These are phyloP conservation scores for Lepidocolaptes lacrymiger DNA, from an alignment of 2,797 vertebrate genomes.

Conservation along the genomic window DNA sequence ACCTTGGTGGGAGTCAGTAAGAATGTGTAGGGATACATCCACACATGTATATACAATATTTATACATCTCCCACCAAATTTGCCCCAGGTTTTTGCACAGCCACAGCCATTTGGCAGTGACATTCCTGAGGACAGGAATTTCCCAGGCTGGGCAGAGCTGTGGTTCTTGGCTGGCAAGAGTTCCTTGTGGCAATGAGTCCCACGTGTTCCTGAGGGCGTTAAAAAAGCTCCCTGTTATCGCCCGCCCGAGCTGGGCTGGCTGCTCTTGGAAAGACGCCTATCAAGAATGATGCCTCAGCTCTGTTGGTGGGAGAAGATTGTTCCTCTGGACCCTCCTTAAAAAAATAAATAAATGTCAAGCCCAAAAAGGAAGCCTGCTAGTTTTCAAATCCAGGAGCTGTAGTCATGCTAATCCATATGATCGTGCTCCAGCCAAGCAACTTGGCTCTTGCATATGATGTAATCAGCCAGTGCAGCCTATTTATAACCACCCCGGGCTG, in stretches of 20 bases:
- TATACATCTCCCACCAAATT: not conserved
- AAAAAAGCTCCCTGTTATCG: not conserved
- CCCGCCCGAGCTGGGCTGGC: not conserved
- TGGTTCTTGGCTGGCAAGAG: not conserved
- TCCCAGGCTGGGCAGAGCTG: not conserved
- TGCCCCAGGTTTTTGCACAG: not conserved
- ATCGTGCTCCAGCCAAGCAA: constrained; percentile 22
- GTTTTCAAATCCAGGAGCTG: constrained; percentile 55
- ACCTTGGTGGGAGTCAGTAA: not conserved
- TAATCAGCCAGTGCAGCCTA: not conserved
- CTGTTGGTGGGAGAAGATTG: constrained; percentile 34
- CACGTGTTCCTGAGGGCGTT: not conserved
- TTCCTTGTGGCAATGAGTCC: not conserved
- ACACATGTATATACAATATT: fast-evolving
- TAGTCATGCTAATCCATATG: constrained; percentile 55
- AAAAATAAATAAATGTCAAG: constrained; percentile 59
- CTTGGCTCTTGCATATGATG: constrained; percentile 37
- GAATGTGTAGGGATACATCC: fast-evolving
- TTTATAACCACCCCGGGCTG: not conserved
- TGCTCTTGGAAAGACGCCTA: not conserved
- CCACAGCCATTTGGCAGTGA: not conserved
- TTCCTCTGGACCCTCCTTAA: constrained; percentile 34
- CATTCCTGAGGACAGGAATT: not conserved
- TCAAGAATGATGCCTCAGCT: not conserved
- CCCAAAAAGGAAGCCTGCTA: constrained; percentile 52